These are phyloP conservation scores for Antheraea yamamai DNA, from an alignment of 2,888 invertebrate species.

Conservation along the genomic window DNA sequence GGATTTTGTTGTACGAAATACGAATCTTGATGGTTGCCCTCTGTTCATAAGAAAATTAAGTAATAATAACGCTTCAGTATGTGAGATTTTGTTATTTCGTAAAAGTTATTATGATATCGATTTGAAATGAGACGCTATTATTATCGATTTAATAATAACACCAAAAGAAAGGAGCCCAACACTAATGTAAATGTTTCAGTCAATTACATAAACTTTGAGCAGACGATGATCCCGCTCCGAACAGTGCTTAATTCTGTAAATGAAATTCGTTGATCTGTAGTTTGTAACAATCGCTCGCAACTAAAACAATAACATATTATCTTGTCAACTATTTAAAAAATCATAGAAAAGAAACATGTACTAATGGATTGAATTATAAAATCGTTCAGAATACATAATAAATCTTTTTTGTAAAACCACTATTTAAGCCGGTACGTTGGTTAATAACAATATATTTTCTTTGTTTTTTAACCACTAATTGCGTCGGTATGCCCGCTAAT, in stretches of 20 bases:
- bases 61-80: too few relatives aligned
- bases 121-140: too few relatives aligned
- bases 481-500: too few relatives aligned
- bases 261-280: background rate
- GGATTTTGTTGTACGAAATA: too few relatives aligned
- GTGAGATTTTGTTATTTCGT: too few relatives aligned
- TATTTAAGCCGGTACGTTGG: background rate
- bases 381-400: background rate
- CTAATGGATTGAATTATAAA: background rate
- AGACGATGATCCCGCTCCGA: background rate
- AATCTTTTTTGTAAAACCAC: background rate
- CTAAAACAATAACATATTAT: background rate
- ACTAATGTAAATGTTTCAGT: slow-evolving; percentile 1
- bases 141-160: background rate
- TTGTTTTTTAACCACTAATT: background rate
- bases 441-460: background rate
- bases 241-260: background rate
- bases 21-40: too few relatives aligned
- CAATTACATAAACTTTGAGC: background rate
- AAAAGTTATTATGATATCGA: too few relatives aligned
- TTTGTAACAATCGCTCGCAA: background rate
- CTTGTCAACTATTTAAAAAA: background rate
- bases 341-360: background rate
- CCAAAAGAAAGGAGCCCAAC: background rate
- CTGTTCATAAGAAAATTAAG: too few relatives aligned